These are phyloP conservation scores for Spodoptera littoralis DNA, from an alignment of 2,888 invertebrate species.

Conservation along the genomic window DNA sequence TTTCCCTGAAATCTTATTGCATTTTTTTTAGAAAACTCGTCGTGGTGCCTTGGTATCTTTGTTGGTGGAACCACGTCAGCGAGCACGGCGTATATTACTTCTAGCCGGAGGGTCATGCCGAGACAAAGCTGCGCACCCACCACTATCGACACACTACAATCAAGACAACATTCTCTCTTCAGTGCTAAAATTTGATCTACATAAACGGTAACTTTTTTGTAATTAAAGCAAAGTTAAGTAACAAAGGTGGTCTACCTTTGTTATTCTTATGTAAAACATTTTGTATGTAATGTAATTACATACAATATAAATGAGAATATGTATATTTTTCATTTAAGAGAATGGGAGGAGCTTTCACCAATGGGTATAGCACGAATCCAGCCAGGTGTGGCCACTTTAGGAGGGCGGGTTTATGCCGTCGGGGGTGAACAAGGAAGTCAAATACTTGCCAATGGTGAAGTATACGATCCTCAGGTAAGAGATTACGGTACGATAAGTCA, in stretches of 20 bases:
- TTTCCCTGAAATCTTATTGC: neutral
- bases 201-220: constrained; percentile 86
- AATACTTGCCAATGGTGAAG: constrained; percentile 96
- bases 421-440: constrained; percentile 97
- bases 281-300: no score
- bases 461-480: constrained; percentile 91
- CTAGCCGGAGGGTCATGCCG: constrained; percentile 96
- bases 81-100: constrained; percentile 95
- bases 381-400: constrained; percentile 95
- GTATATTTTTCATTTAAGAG: constrained; percentile 76
- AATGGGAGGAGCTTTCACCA: constrained; percentile 94
- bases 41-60: constrained; percentile 93
- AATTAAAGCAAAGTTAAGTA: no score
- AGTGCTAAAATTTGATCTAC: constrained; percentile 95
- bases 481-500: neutral
- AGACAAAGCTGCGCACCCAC: constrained; percentile 92
- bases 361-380: constrained; percentile 96
- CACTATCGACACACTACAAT: constrained; percentile 89
- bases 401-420: constrained; percentile 96
- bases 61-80: constrained; percentile 93
- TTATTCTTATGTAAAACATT: no score
- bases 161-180: constrained; percentile 94
- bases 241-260: no score
- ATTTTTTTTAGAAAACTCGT: constrained; percentile 87
- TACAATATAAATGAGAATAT: no score